Base-by-base conservation (phyloP, 2,888 invertebrate genomes). In the Acanthosoma haemorrhoidale region DNA sequence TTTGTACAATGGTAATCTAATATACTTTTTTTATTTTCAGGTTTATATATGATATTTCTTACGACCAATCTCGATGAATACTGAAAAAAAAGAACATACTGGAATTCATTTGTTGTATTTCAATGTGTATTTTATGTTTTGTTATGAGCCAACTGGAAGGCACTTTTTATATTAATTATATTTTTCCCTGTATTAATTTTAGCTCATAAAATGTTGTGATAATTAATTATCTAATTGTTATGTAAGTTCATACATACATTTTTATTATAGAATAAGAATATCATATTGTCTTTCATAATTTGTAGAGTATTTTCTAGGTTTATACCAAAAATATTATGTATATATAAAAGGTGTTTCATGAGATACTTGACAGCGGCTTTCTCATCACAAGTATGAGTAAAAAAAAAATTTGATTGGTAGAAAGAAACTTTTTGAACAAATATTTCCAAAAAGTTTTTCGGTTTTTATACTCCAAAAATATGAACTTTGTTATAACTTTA, bases 161-260 rank as follows among this genome's bases (percentile, higher is more conserved):
- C n/a, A n/a, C n/a, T n/a, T n/a, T n/a, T 21, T 21, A 13, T 13
- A 25, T 51, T 25, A 13, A 51, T n/a, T n/a, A 43, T n/a, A 21
- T 21, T 21, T 9, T 51, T 21, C n/a, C 51, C 32, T 18, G 1
- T 36, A 36, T 21, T 36, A 34, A 61, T 61, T 61, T 59, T 61
- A 61, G 61, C 61, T 61, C 61, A 61, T 61, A 16, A 61, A 61
- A 61, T 61, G 61, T 38, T 61, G 61, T 61, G 61, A 61, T 61
- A 61, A 61, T 61, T 31, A n/a, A 61, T 61, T 61, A 38, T 21
- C 21, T 61, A 38, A 61, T 21, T 6, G 9, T 34, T 18, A 61
- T 61, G 36, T 36, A 34, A 13, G 21, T 34, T n/a, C n/a, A n/a
- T n/a, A n/a, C n/a, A n/a, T n/a, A 38, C 21, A 36, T 36, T 61